phyloP scores from a whole-genome alignment of 2,113 vertebrate genomes.

The Heterotis niloticus region DNA sequence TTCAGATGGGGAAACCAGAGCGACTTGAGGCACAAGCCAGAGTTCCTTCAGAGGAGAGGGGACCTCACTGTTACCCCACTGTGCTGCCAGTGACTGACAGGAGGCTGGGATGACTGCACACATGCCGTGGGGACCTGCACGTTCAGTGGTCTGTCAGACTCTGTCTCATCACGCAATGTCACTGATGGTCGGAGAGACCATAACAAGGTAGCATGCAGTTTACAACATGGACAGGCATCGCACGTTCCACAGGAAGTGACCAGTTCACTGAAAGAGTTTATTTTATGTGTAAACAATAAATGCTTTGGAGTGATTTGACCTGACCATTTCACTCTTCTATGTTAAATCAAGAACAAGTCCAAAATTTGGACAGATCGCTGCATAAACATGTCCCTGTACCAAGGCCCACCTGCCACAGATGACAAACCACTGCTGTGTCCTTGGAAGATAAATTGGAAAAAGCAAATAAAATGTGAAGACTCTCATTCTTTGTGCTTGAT shows the following conservation, averaged over 20 bases:
- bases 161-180: constrained; percentile 59
- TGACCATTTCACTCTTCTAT: constrained; percentile 5
- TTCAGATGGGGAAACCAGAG: neutral
- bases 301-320: neutral
- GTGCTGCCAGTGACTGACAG: constrained; percentile 3
- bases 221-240: constrained; percentile 53
- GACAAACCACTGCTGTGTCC: neutral
- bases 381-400: constrained; percentile 9
- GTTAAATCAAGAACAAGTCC: neutral
- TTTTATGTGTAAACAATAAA: constrained; percentile 17
- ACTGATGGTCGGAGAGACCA: constrained; percentile 60
- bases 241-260: constrained; percentile 41
- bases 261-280: constrained; percentile 6
- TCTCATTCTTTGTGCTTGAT: constrained; percentile 12
- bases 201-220: constrained; percentile 47
- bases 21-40: neutral
- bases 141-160: constrained; percentile 59
- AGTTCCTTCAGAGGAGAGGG: neutral
- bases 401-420: neutral
- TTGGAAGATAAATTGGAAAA: constrained; percentile 15
- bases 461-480: constrained; percentile 16
- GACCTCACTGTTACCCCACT: neutral
- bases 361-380: constrained; percentile 12
- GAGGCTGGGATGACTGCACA: constrained; percentile 29
- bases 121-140: constrained; percentile 42